Evolutionary conservation across 64 coral and sea anemone species (phyloP).

Genomic region (Porites lutea): DNA sequence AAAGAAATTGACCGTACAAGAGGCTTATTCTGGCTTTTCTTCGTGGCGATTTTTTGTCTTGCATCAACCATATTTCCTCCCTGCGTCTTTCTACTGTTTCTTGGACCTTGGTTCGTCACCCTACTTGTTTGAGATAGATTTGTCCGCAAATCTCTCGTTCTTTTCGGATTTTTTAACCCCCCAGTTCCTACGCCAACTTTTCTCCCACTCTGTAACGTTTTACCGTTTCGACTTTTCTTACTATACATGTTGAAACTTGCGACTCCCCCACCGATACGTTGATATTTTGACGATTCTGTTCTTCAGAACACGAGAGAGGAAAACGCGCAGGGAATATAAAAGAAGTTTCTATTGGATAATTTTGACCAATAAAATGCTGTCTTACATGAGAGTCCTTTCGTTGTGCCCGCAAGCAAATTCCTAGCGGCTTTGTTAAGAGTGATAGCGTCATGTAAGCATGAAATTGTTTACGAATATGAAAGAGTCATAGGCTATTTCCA

Average conservation of each 20-base stretch:
- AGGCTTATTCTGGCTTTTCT: constrained; percentile 15
- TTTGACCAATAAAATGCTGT: neutral
- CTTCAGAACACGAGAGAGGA: no score
- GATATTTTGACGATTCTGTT: no score
- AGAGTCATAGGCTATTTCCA: no score
- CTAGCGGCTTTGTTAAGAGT: neutral
- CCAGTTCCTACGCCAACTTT: neutral
- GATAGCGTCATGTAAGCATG: neutral
- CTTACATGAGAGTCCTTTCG: neutral
- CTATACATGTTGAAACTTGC: constrained; percentile 1
- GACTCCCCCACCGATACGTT: neutral
- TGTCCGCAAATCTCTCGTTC: constrained; percentile 20
- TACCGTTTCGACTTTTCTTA: constrained; percentile 21
- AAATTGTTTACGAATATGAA: no score
- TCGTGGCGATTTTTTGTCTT: constrained; percentile 19
- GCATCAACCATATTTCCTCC: neutral
- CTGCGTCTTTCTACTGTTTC: neutral
- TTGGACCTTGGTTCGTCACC: neutral
- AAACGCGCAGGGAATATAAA: neutral
- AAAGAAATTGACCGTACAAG: constrained; percentile 16
- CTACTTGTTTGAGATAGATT: neutral
- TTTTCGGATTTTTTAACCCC: constrained; percentile 11
- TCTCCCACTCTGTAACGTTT: constrained; percentile 27
- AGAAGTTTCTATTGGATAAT: neutral
- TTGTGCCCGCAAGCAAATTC: neutral